A percentile compares a stretch with the other conserved stretches of the same genome.
Evolutionary conservation across 2,797 vertebrate species (phyloP).

Genomic region (Crocidura indochinensis): DNA sequence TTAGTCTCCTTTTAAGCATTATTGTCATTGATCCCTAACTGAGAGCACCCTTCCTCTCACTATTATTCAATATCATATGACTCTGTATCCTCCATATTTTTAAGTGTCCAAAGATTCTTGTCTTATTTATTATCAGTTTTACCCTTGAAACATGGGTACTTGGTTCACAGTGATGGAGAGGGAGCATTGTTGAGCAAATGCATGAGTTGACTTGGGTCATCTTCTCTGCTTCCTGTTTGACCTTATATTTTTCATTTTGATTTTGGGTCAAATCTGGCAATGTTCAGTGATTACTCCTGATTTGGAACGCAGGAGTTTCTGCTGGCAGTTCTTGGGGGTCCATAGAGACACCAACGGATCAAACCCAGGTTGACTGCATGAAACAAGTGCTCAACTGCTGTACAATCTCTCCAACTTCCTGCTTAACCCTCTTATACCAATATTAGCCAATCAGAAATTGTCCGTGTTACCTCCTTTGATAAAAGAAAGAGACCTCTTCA

Average conservation of each 20-base stretch:
- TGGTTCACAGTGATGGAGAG: background rate
- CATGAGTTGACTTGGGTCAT: no score
- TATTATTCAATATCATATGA: background rate
- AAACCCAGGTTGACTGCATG: no score
- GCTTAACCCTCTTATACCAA: no score
- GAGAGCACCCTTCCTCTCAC: no score
- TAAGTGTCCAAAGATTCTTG: conserved; percentile 1
- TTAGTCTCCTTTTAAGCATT: no score
- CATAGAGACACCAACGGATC: no score
- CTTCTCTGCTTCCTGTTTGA: background rate
- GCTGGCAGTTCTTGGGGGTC: no score
- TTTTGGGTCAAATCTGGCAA: no score
- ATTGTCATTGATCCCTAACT: no score
- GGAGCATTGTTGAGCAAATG: background rate
- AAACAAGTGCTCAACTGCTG: no score
- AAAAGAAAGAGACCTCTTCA: background rate
- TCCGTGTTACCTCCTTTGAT: background rate
- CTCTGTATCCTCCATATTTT: background rate
- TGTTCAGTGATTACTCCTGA: no score
- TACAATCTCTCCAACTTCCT: background rate
- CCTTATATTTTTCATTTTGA: background rate
- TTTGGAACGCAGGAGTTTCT: no score
- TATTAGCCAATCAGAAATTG: background rate
- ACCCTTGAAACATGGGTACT: background rate
- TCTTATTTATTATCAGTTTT: conserved; percentile 26